A percentile compares a stretch with the other conserved stretches of the same genome.
Evolutionary conservation across 2,113 vertebrate genomes (phyloP).

Genomic region (Beaufortia kweichowensis): DNA sequence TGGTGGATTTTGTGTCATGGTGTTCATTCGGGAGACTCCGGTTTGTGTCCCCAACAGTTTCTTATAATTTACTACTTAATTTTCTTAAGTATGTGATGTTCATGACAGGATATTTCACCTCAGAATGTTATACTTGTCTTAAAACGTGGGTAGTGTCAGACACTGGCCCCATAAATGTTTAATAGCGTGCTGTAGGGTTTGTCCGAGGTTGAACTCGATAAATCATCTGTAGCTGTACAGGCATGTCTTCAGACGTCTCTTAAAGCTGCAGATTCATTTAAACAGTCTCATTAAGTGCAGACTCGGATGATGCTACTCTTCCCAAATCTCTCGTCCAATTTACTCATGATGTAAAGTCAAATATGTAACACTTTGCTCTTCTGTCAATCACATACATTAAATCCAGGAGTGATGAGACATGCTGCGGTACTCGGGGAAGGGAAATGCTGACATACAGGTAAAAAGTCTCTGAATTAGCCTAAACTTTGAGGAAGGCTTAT

Average conservation of each 20-base stretch:
- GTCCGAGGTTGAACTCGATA: slow-evolving; percentile 5
- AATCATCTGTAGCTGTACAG: not conserved
- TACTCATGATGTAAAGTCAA: slow-evolving; percentile 5
- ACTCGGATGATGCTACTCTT: not conserved
- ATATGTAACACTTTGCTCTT: slow-evolving; percentile 7
- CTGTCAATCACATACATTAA: not conserved
- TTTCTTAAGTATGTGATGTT: slow-evolving; percentile 24
- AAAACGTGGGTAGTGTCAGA: not conserved
- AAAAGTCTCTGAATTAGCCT: not conserved
- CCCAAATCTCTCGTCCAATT: slow-evolving; percentile 30
- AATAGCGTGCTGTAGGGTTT: not conserved
- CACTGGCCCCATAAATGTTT: not conserved
- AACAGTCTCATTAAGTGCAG: slow-evolving; percentile 31
- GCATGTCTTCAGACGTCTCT: not conserved
- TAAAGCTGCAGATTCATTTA: not conserved
- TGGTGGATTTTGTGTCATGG: too few relatives aligned
- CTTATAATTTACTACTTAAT: too few relatives aligned
- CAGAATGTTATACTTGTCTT: not conserved
- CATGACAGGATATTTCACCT: not conserved
- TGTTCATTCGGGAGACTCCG: too few relatives aligned
- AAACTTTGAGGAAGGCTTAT: slow-evolving; percentile 16
- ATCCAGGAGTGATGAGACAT: slow-evolving; percentile 1
- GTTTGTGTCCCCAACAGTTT: too few relatives aligned
- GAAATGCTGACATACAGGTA: not conserved
- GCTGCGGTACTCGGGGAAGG: not conserved